Conservation (phyloP, 2,888 invertebrate genomes). For the Drosophila longiperda region DNA sequence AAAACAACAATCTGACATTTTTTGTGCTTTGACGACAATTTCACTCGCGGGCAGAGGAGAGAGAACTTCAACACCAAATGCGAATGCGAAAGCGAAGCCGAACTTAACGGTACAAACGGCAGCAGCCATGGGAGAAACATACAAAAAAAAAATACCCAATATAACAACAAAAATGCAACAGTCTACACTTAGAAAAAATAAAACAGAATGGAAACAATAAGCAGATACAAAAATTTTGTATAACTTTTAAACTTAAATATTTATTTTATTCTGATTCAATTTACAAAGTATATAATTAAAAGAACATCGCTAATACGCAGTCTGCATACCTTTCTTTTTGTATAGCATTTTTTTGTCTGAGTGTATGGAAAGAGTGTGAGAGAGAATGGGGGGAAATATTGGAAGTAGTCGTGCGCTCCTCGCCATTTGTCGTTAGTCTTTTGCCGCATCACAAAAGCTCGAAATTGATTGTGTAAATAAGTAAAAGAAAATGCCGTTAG, state of each 20-base stretch:
- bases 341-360: not conserved
- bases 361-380: constrained; percentile 3
- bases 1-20: constrained; percentile 76
- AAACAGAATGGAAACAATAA: not conserved
- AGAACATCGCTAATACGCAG: not conserved
- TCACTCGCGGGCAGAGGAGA: constrained; percentile 67
- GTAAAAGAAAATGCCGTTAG: constrained; percentile 79
- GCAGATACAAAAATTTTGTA: not conserved
- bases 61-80: constrained; percentile 56
- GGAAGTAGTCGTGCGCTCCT: constrained; percentile 27
- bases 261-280: not conserved
- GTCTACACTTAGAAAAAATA: not conserved
- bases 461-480: constrained; percentile 81
- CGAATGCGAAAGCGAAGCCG: constrained; percentile 47
- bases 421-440: constrained; percentile 52
- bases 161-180: constrained; percentile 18
- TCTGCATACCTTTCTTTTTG: not conserved
- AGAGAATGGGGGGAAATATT: not conserved
- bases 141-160: constrained; percentile 15
- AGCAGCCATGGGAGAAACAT: constrained; percentile 23
- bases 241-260: too few species aligned
- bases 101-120: constrained; percentile 66
- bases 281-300: not conserved
- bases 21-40: constrained; percentile 77
- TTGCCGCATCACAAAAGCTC: constrained; percentile 71